These are phyloP conservation scores for Myocastor coypus DNA, from an alignment of 2,113 vertebrate species.

Conservation along the genomic window DNA sequence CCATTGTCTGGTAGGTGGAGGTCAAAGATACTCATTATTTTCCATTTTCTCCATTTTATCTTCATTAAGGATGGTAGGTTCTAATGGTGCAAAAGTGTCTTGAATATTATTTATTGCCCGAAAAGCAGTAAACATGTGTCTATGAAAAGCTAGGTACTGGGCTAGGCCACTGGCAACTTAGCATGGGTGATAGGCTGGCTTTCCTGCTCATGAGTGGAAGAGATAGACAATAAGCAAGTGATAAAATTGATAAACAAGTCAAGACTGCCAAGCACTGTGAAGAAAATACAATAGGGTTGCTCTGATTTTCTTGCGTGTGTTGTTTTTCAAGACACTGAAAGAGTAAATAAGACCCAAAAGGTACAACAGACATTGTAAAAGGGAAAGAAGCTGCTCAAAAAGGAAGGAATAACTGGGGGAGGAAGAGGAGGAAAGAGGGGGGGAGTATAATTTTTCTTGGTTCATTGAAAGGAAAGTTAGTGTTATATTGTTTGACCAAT, in stretches of 20 bases:
- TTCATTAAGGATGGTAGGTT: neutral
- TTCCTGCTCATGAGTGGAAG: conserved; percentile 2
- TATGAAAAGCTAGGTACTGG: neutral
- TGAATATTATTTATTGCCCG: neutral
- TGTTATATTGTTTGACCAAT: no score
- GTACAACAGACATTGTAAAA: no score
- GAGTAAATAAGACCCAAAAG: no score
- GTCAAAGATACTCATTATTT: neutral
- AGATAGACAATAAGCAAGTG: neutral
- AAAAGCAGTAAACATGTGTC: neutral
- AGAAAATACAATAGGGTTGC: neutral
- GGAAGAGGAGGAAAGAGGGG: no score
- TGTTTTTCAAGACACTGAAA: neutral
- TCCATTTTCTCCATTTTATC: neutral
- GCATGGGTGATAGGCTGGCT: neutral
- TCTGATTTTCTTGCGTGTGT: neutral
- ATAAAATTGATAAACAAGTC: conserved; percentile 14
- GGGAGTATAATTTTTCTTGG: no score
- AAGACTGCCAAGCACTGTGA: neutral
- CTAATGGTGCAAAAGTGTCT: neutral
- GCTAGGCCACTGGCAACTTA: neutral
- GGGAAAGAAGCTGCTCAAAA: no score
- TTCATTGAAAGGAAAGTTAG: no score
- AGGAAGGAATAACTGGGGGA: no score
- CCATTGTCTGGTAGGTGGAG: neutral